Conservation (phyloP, 2,888 invertebrate genomes). For the Platypus cylindrus region DNA sequence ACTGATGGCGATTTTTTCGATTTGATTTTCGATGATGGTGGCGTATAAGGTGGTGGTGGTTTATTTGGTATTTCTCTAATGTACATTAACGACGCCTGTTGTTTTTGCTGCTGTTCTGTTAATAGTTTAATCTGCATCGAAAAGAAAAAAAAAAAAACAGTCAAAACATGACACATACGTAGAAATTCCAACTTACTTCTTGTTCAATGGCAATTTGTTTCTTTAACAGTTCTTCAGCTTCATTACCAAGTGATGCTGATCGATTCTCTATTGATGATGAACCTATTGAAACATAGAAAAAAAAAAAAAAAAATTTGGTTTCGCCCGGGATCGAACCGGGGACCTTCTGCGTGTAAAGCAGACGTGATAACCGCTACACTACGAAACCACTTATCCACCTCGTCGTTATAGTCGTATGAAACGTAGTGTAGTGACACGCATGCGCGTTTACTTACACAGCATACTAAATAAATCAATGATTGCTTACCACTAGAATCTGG, state of each 20-base stretch:
- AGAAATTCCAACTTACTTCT: constrained; percentile 44
- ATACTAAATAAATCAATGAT: too few species aligned
- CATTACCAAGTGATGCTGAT: constrained; percentile 31
- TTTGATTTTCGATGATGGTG: constrained; percentile 37
- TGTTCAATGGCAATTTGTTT: constrained; percentile 51
- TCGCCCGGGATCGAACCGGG: constrained; percentile 36
- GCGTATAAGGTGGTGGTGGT: constrained; percentile 64
- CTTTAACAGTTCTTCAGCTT: constrained; percentile 48
- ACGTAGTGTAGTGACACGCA: too few species aligned
- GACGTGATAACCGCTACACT: constrained; percentile 88
- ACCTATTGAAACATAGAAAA: constrained; percentile 17
- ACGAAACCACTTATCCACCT: too few species aligned
- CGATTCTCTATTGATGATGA: constrained; percentile 21
- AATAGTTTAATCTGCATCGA: constrained; percentile 41
- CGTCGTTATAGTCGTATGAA: too few species aligned
- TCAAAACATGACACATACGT: neutral
- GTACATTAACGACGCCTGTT: constrained; percentile 42
- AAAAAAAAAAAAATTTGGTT: constrained; percentile 2
- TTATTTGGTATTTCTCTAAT: constrained; percentile 60
- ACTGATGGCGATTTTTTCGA: constrained; percentile 27
- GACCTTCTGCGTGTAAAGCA: constrained; percentile 83
- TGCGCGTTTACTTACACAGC: too few species aligned
- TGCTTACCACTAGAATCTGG: constrained; percentile 29
- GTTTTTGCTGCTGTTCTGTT: constrained; percentile 40
- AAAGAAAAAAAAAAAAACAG: neutral